These are phyloP conservation scores for Urocyon cinereoargenteus DNA, from an alignment of 2,797 vertebrate genomes.

Conservation along the genomic window DNA sequence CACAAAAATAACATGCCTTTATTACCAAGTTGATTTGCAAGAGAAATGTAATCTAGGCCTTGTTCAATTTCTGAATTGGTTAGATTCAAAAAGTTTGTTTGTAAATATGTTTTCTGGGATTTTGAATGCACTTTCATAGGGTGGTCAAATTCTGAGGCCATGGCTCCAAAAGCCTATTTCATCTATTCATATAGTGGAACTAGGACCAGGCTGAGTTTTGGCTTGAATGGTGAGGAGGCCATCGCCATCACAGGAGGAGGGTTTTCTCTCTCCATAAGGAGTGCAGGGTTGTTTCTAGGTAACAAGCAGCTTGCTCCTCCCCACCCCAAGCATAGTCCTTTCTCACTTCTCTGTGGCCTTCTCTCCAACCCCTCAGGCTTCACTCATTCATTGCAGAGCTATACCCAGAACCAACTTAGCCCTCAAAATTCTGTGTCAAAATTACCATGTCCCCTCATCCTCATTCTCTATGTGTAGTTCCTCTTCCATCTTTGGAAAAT, in stretches of 20 bases:
- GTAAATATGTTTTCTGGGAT: neutral
- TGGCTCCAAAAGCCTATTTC: neutral
- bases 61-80: constrained; percentile 11
- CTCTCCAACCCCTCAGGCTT: neutral
- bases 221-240: neutral
- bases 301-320: neutral
- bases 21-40: neutral
- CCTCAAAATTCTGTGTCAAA: neutral
- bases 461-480: neutral
- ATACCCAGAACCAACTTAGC: neutral
- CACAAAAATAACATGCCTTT: neutral
- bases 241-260: neutral
- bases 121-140: neutral
- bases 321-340: neutral
- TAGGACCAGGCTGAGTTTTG: neutral
- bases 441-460: neutral
- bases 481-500: neutral
- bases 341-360: neutral
- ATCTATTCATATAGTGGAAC: neutral
- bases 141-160: neutral
- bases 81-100: neutral
- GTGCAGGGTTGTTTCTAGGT: neutral
- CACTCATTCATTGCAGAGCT: neutral
- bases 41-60: constrained; percentile 1
- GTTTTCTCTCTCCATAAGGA: neutral